phyloP scores from a whole-genome alignment of 2,797 vertebrate genomes.

The Graptemys geographica region DNA sequence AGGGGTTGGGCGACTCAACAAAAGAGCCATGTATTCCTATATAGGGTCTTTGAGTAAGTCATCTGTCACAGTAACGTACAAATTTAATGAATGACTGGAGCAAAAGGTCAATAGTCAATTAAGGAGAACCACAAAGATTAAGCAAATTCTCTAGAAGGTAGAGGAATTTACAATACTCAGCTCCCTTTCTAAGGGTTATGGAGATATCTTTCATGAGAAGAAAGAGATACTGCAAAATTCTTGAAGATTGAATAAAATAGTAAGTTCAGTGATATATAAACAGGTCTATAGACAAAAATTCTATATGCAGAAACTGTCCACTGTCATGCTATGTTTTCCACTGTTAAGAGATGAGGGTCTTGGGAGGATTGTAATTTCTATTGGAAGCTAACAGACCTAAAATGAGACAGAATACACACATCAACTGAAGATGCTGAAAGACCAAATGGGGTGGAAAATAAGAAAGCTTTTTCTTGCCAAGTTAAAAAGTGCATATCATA shows the following conservation, averaged over 20 bases:
- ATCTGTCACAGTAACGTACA: background rate
- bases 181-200: slow-evolving; percentile 4
- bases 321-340: background rate
- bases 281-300: background rate
- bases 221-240: background rate
- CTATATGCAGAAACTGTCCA: background rate
- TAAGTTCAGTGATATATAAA: background rate
- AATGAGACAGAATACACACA: background rate
- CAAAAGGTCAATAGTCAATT: slow-evolving; percentile 45
- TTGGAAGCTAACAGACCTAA: background rate
- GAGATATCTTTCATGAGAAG: background rate
- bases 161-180: slow-evolving; percentile 19
- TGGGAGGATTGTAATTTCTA: background rate
- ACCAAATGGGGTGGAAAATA: background rate
- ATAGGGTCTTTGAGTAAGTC: background rate
- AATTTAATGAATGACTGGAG: slow-evolving; percentile 15
- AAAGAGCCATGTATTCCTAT: background rate
- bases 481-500: background rate
- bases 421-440: background rate
- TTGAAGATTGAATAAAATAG: background rate
- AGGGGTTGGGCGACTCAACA: background rate
- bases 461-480: background rate
- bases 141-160: slow-evolving; percentile 15
- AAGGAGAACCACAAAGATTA: slow-evolving; percentile 21
- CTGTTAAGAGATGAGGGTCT: background rate